Conservation (phyloP, 2,888 invertebrate species). For the Drosophila tripunctata region DNA sequence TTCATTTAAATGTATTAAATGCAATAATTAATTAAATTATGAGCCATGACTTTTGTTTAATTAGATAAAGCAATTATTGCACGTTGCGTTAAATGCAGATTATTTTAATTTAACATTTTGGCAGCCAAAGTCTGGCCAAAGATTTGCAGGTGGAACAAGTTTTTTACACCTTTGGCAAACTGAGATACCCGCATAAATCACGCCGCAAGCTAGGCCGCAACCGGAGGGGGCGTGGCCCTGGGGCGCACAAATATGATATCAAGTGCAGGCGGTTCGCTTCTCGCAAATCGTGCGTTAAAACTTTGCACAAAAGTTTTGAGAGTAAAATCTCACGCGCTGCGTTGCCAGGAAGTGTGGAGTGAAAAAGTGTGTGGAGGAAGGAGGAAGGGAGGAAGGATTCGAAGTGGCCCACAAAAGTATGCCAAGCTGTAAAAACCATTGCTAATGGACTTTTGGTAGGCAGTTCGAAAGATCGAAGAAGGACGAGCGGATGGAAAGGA, state of each 20-base stretch:
- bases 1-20: not conserved
- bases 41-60: too few species aligned
- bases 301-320: slow-evolving; percentile 70
- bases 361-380: not conserved
- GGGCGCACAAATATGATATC: slow-evolving; percentile 71
- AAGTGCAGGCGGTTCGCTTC: slow-evolving; percentile 67
- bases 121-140: slow-evolving; percentile 10
- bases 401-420: slow-evolving; percentile 64
- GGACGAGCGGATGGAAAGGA: not conserved
- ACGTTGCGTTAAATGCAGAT: slow-evolving; percentile 13
- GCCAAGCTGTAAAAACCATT: slow-evolving; percentile 77
- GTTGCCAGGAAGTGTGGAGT: slow-evolving; percentile 21
- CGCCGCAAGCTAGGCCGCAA: slow-evolving; percentile 49
- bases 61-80: not conserved
- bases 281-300: slow-evolving; percentile 78
- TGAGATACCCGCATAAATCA: slow-evolving; percentile 64
- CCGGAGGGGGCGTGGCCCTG: slow-evolving; percentile 35
- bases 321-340: slow-evolving; percentile 72
- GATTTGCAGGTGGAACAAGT: slow-evolving; percentile 29
- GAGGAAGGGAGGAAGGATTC: not conserved
- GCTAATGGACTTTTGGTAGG: slow-evolving; percentile 77
- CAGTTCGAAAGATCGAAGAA: slow-evolving; percentile 9
- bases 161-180: slow-evolving; percentile 67
- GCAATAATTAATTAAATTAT: not conserved
- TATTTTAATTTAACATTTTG: slow-evolving; percentile 9